A percentile compares a stretch with the other conserved stretches of the same genome.
Conservation (phyloP, 2,113 vertebrate genomes). For the Pholis gunnellus region DNA sequence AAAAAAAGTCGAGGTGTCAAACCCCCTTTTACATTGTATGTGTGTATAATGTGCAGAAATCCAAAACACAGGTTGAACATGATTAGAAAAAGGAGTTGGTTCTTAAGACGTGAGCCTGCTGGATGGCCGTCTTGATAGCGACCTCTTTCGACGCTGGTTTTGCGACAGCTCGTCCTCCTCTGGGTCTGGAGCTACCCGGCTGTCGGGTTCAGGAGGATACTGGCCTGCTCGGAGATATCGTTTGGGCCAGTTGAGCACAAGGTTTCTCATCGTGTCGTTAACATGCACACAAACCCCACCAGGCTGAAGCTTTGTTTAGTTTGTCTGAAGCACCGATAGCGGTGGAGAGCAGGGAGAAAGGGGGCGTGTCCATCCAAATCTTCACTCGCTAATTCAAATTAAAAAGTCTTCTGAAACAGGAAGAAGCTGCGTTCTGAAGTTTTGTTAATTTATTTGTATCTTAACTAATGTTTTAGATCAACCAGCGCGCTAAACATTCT, state of each 20-base stretch:
- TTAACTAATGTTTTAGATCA: too few relatives aligned
- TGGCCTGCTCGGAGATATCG: constrained; percentile 94
- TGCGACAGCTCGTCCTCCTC: constrained; percentile 87
- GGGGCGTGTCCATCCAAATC: too few relatives aligned
- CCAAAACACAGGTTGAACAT: constrained; percentile 50
- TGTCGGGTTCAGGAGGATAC: constrained; percentile 87
- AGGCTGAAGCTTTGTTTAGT: too few relatives aligned
- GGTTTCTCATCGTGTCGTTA: constrained; percentile 55
- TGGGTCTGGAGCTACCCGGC: constrained; percentile 86
- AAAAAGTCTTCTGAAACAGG: too few relatives aligned
- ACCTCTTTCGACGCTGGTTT: constrained; percentile 88
- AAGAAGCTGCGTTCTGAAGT: too few relatives aligned
- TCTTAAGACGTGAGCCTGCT: constrained; percentile 78
- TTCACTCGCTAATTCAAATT: too few relatives aligned
- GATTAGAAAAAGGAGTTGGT: constrained; percentile 2
- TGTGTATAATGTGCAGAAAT: constrained; percentile 55
- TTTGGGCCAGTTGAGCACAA: constrained; percentile 87
- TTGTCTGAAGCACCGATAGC: too few relatives aligned
- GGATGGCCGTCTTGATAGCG: constrained; percentile 80
- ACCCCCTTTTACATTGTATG: constrained; percentile 21
- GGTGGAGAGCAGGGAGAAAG: too few relatives aligned
- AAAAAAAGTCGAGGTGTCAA: constrained; percentile 49
- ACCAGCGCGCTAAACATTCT: too few relatives aligned
- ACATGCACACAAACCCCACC: constrained; percentile 46
- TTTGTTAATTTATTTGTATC: too few relatives aligned